Evolutionary conservation across 2,797 vertebrate species (phyloP).

Genomic region (Hapalemur alaotrensis): DNA sequence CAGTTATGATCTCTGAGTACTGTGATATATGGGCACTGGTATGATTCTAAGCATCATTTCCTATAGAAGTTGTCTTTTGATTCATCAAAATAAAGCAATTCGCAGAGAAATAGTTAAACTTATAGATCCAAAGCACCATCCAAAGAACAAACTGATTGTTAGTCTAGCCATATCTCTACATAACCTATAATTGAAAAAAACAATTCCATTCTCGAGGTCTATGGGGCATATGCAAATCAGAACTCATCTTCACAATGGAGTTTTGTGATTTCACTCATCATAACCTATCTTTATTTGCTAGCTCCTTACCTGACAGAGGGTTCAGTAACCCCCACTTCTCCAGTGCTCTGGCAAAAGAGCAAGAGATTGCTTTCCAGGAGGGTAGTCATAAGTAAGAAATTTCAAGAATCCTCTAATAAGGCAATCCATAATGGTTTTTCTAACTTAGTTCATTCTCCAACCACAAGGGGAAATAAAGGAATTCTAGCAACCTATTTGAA

Average conservation of each 20-base stretch:
- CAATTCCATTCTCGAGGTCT: conserved; percentile 54
- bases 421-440: conserved; percentile 68
- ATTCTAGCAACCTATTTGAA: conserved; percentile 30
- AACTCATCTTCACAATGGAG: conserved; percentile 54
- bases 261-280: conserved; percentile 52
- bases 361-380: conserved; percentile 67
- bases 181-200: conserved; percentile 67
- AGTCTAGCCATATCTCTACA: conserved; percentile 26
- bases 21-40: neutral
- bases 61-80: conserved; percentile 27
- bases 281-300: conserved; percentile 62
- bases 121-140: neutral
- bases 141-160: conserved; percentile 47
- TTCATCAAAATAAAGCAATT: conserved; percentile 51
- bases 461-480: neutral
- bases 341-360: conserved; percentile 30
- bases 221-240: conserved; percentile 64
- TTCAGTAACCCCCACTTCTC: conserved; percentile 50
- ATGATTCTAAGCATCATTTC: conserved; percentile 42
- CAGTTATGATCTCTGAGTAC: conserved; percentile 2
- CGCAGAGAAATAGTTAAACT: conserved; percentile 54
- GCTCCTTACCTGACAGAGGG: conserved; percentile 42
- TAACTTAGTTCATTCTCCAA: conserved; percentile 41
- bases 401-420: conserved; percentile 67
- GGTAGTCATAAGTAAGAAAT: conserved; percentile 69